Evolutionary conservation across 1,140 invertebrate genomes (phyloP).

Genomic region (Harlomillsia oculata): DNA sequence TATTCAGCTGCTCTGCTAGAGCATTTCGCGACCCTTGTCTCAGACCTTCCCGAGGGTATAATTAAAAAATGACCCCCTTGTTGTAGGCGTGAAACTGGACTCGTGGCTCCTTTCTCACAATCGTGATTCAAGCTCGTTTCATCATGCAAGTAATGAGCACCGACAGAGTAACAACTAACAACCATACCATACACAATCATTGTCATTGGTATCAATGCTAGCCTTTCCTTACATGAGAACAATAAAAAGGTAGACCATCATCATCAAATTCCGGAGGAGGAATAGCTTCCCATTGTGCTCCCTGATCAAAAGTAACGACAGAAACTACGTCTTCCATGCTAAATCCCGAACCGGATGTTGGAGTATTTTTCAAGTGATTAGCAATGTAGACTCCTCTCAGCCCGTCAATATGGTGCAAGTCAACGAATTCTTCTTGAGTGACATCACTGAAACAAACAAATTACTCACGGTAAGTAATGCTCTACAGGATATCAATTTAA

Average conservation of each 20-base stretch:
- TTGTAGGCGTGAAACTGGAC: conserved; percentile 35
- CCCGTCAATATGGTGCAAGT: conserved; percentile 77
- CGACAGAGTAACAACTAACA: conserved; percentile 2
- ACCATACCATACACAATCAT: not conserved
- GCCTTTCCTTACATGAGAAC: conserved; percentile 44
- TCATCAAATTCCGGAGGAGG: conserved; percentile 56
- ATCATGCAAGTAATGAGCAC: too few relatives aligned
- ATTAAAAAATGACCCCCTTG: conserved; percentile 14
- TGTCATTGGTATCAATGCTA: not conserved
- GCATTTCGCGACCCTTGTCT: conserved; percentile 28
- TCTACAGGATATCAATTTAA: too few relatives aligned
- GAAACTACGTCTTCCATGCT: conserved; percentile 63
- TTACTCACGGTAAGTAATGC: too few relatives aligned
- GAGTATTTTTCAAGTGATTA: conserved; percentile 53
- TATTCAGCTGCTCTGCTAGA: conserved; percentile 29
- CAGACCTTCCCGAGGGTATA: conserved; percentile 35
- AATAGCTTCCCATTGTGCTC: conserved; percentile 66
- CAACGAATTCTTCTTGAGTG: conserved; percentile 71
- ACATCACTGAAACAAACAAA: conserved; percentile 52
- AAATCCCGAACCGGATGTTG: conserved; percentile 43
- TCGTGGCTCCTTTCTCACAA: not conserved
- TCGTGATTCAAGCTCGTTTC: too few relatives aligned
- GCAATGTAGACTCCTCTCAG: conserved; percentile 80
- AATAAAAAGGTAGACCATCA: conserved; percentile 54
- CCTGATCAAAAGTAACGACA: conserved; percentile 79